These are phyloP conservation scores for Tyria jacobaeae DNA, from an alignment of 2,888 invertebrate genomes.

Conservation along the genomic window DNA sequence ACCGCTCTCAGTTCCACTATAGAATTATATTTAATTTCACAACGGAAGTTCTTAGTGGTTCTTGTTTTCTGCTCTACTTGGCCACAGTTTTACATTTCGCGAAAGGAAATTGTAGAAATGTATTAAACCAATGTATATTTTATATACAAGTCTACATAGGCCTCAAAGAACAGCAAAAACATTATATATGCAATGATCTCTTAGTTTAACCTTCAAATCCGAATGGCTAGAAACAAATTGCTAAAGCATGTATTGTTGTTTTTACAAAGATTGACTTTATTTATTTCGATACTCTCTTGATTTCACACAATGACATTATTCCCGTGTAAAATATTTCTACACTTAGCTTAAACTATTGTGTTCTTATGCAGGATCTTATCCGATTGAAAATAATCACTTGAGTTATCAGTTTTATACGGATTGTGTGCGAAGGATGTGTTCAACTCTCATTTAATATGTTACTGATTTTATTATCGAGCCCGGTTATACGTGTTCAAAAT, in stretches of 20 bases:
- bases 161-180: slow-evolving; percentile 42
- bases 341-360: background rate
- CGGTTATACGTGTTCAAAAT: background rate
- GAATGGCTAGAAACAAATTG: slow-evolving; percentile 19
- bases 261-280: slow-evolving; percentile 9
- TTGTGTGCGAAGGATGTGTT: background rate
- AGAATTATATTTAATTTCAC: slow-evolving; percentile 83
- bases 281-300: background rate
- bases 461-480: background rate
- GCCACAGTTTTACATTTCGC: slow-evolving; percentile 70
- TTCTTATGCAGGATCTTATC: background rate
- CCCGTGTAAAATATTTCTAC: background rate
- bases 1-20: slow-evolving; percentile 77
- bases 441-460: background rate
- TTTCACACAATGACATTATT: background rate
- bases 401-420: background rate
- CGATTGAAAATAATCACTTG: no score
- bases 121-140: slow-evolving; percentile 68
- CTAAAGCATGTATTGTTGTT: slow-evolving; percentile 12
- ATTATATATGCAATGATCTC: slow-evolving; percentile 49
- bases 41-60: slow-evolving; percentile 75
- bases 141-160: slow-evolving; percentile 54
- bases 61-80: slow-evolving; percentile 75
- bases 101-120: slow-evolving; percentile 66
- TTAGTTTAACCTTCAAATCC: slow-evolving; percentile 33